Evolutionary conservation across 2,888 invertebrate genomes (phyloP).

Genomic region (Aproaerema taeniolella): DNA sequence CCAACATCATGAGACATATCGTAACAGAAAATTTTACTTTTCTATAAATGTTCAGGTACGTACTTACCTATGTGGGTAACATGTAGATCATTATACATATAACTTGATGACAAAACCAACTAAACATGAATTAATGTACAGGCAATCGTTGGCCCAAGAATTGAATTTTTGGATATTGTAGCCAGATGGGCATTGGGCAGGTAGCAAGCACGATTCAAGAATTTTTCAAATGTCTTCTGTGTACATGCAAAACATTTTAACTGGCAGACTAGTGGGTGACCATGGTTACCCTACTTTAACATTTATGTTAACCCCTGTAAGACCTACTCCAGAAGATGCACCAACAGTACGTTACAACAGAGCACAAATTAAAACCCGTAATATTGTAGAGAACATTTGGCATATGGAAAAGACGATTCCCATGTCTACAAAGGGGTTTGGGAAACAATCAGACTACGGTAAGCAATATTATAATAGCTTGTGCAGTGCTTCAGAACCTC

Average conservation of each 20-base stretch:
- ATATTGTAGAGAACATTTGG: no score
- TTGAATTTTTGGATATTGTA: not conserved
- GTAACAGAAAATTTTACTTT: no score
- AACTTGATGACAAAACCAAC: not conserved
- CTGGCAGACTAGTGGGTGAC: not conserved
- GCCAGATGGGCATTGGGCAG: no score
- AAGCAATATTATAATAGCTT: not conserved
- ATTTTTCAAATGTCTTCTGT: not conserved
- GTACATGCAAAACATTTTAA: not conserved
- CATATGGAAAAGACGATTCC: no score
- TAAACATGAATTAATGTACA: not conserved
- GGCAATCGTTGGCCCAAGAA: conserved; percentile 7
- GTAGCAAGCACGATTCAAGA: not conserved
- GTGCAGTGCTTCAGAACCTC: not conserved
- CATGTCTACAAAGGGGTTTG: no score
- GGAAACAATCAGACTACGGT: not conserved
- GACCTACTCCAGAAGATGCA: not conserved
- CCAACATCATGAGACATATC: conserved; percentile 15
- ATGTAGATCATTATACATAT: not conserved
- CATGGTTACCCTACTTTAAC: not conserved
- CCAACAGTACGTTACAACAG: not conserved
- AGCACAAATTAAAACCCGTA: conserved; percentile 3
- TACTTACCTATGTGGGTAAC: not conserved
- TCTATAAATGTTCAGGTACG: conserved; percentile 14
- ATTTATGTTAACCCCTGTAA: not conserved